Conservation (phyloP, 2,797 vertebrate species). For the Notolepis coatsorum region DNA sequence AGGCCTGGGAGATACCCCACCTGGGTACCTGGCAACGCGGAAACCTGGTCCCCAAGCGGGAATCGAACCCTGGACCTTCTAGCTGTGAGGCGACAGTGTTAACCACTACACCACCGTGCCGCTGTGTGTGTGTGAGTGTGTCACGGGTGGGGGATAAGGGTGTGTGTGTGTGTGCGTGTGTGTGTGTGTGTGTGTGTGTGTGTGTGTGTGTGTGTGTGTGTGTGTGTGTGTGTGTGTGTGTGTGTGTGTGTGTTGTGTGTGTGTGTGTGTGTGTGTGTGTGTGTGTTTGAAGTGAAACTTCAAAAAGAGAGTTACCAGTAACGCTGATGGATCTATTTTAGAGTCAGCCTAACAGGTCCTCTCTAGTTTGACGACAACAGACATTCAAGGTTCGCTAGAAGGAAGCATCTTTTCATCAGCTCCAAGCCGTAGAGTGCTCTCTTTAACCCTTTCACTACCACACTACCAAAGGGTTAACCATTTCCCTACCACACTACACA, state of each 20-base stretch:
- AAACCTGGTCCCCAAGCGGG: too few species aligned
- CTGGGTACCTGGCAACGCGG: too few species aligned
- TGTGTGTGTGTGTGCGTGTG: background rate
- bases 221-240: conserved; percentile 15
- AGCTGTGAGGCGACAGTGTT: too few species aligned
- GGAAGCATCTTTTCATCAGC: conserved; percentile 68
- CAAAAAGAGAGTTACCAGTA: conserved; percentile 41
- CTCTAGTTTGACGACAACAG: conserved; percentile 67
- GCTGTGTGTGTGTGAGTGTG: too few species aligned
- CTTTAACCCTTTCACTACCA: conserved; percentile 59
- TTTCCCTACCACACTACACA: too few species aligned
- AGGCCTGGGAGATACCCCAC: too few species aligned
- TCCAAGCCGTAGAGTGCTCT: conserved; percentile 26
- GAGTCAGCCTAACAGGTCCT: conserved; percentile 53
- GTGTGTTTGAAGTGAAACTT: background rate
- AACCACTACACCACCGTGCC: too few species aligned
- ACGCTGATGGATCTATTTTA: conserved; percentile 75
- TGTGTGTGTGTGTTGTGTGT: conserved; percentile 14
- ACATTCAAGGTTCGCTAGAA: conserved; percentile 66
- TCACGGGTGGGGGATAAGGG: too few species aligned
- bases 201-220: conserved; percentile 21
- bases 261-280: conserved; percentile 10
- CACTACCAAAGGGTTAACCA: too few species aligned
- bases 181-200: conserved; percentile 19
- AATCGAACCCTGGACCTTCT: too few species aligned